Evolutionary conservation across 2,113 vertebrate species (phyloP), one percentile per base, ranked within the genome.

Genomic region (Oostethus manadensis): DNA sequence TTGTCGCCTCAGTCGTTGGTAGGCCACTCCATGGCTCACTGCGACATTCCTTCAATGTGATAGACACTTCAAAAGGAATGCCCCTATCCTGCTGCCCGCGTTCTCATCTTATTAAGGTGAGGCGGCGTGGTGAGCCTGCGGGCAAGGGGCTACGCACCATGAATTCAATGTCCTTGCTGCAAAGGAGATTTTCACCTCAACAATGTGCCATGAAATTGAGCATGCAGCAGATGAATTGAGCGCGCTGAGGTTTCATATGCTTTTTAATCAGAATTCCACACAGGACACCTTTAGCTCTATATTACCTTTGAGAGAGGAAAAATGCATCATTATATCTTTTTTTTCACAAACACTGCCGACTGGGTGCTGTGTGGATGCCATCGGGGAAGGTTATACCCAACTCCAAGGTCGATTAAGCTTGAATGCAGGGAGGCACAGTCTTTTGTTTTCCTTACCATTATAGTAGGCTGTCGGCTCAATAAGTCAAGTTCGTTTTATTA

Each of bases 121-220:
- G 70, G 56, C 60, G 35, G 73, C 69, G 59, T 81, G 69, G 74
- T 71, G 72, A 66, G 70, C 68, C 77, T 74, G 59, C 67, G 63
- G 77, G 58, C 66, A 58, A 69, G 71, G 69, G 61, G 61, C 73
- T 68, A 64, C 58, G 51, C 71, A 74, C 82, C 74, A 77, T 73
- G 73, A 83, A 85, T 85, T 76, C 79, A 82, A 82, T 58, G 53
- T 64, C 86, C 69, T 69, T 66, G 67, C 76, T 62, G 74, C 63
- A 73, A 68, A 80, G 68, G 57, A 80, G 78, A 79, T 76, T 85
- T 77, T 80, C 81, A 74, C 67, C 65, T 73, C 69, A 67, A 62
- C 58, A 22, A 58, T 51, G 65, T 54, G 59, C 58, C 59, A 13
- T 26, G 47, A 68, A 70, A 51, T 48, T 38, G 62, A 73, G 44